A percentile compares a stretch with the other conserved stretches of the same genome.
These are phyloP conservation scores for Sylvilagus bachmani DNA, from an alignment of 2,113 vertebrate genomes.

Conservation along the genomic window DNA sequence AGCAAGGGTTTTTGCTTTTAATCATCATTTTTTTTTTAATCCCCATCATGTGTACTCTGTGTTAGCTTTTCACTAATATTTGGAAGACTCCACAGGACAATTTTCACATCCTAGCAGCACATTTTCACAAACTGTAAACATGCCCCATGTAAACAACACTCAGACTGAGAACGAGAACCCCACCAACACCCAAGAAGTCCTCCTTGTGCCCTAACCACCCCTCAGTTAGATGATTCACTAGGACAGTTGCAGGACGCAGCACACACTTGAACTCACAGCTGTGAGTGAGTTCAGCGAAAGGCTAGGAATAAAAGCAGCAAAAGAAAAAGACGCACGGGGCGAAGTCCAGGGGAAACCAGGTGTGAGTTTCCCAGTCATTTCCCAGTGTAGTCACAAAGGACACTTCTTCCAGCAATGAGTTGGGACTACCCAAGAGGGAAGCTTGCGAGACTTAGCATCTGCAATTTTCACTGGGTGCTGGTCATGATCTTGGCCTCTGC, in stretches of 20 bases:
- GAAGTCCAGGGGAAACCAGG: no score
- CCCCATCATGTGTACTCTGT: neutral
- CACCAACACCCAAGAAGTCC: neutral
- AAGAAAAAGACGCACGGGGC: neutral
- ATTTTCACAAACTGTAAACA: neutral
- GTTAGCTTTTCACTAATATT: constrained; percentile 5
- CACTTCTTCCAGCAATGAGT: neutral
- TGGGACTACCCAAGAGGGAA: neutral
- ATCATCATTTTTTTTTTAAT: no score
- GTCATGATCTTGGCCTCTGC: neutral
- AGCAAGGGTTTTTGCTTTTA: neutral
- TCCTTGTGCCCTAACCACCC: neutral
- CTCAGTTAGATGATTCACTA: neutral
- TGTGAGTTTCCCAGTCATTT: neutral
- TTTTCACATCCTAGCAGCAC: neutral
- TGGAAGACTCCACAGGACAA: neutral
- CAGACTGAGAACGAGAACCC: neutral
- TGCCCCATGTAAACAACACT: neutral
- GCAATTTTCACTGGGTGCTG: neutral
- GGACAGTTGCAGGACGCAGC: neutral
- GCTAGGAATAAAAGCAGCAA: neutral
- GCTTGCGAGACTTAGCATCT: neutral
- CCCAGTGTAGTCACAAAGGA: neutral
- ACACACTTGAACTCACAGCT: neutral
- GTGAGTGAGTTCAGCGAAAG: neutral